Evolutionary conservation across 2,888 invertebrate genomes (phyloP), one percentile per base, ranked within the genome.

Genomic region (Eledona agricola): DNA sequence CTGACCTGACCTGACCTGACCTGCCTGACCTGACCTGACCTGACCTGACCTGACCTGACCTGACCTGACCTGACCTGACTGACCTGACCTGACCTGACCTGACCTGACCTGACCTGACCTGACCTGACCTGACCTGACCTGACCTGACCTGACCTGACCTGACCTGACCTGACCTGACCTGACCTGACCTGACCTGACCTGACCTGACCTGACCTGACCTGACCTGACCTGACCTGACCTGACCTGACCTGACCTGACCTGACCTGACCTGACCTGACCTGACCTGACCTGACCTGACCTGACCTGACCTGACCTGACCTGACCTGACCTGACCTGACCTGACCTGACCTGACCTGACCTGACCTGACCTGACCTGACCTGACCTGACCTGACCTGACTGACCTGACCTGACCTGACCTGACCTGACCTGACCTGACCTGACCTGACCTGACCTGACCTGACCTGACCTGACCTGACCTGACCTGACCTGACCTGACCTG

Each of bases 61-160:
- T 35, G 23, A 53, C 47, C 53, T 45, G 19, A 53, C 47, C 53
- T 45, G 17, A 53, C 47, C 53, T 45, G 19, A 53, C 53, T 45
- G 22, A 53, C 47, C 53, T 45, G 13, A 53, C 47, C 53, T 37
- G 22, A 53, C 47, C 53, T 45, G 19, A 53, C 47, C 53, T 45
- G 17, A 53, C 47, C 53, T 45, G 19, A 53, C 47, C 53, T 45
- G 16, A 53, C 47, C 53, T 45, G 13, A 53, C 47, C 47, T 45
- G 23, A 53, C 47, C 53, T 46, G 23, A 54, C 40, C 49, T 46
- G 22, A 53, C 47, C 49, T 25, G 17, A 49, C 22, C 49, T 34
- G 19, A 35, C 34, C 46, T 45, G 11, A 52, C 45, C 52, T 42
- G 22, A 52, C 45, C 52, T 42, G 13, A 52, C 45, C 52, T 32